phyloP scores from a whole-genome alignment of 2,797 vertebrate species.

The Erithacus rubecula region DNA sequence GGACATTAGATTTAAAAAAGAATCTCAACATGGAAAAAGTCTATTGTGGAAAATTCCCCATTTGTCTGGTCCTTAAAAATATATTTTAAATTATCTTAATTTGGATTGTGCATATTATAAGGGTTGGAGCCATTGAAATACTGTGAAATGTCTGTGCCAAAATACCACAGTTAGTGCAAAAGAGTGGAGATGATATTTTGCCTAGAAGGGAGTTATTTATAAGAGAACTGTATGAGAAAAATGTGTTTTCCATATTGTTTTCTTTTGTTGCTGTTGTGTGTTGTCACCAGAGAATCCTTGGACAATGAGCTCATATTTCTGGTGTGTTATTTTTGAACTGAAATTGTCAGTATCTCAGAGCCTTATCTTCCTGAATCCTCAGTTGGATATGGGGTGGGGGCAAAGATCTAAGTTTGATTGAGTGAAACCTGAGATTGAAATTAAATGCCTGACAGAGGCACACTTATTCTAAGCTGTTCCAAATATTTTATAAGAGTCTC shows the following conservation, averaged over 20 bases:
- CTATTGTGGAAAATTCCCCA: not conserved
- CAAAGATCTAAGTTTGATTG: not conserved
- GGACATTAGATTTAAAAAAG: not conserved
- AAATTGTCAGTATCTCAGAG: not conserved
- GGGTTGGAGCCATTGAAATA: not conserved
- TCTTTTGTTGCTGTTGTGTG: not conserved
- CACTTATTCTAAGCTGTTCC: not conserved
- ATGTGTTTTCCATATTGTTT: not conserved
- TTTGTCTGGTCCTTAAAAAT: not conserved
- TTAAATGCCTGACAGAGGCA: not conserved
- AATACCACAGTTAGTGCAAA: not conserved
- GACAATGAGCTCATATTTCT: not conserved
- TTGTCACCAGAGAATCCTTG: not conserved
- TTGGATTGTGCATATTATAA: not conserved
- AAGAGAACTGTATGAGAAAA: not conserved
- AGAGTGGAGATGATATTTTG: not conserved
- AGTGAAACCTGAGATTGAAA: not conserved
- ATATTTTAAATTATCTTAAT: not conserved
- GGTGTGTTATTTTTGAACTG: not conserved
- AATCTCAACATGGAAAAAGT: not conserved
- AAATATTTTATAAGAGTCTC: not conserved
- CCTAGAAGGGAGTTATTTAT: not conserved
- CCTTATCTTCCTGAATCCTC: not conserved
- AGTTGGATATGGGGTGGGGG: accelerated
- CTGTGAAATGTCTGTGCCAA: not conserved